Evolutionary conservation across 2,888 invertebrate species (phyloP).

Genomic region (Sabatieria punctata): DNA sequence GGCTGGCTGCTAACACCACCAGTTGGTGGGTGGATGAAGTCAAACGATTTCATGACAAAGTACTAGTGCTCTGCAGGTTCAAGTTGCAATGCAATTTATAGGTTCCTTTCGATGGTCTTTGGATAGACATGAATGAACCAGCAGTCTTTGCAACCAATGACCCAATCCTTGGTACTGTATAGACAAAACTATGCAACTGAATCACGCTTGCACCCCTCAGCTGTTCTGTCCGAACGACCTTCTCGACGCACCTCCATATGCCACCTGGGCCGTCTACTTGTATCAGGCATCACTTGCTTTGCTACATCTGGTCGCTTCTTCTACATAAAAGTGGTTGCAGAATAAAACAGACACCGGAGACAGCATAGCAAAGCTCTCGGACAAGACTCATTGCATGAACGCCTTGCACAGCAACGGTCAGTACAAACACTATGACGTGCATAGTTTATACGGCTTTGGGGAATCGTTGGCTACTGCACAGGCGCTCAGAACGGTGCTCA

Average conservation of each 20-base stretch:
- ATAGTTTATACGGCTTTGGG: conserved; percentile 56
- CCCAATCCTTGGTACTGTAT: too few relatives aligned
- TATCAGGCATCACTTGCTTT: too few relatives aligned
- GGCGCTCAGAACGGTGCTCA: conserved; percentile 24
- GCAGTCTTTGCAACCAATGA: conserved; percentile 48
- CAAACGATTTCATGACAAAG: conserved; percentile 15
- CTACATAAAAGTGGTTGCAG: too few relatives aligned
- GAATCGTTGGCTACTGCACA: conserved; percentile 55
- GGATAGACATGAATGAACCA: conserved; percentile 83
- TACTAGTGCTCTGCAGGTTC: too few relatives aligned
- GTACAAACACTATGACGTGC: conserved; percentile 51
- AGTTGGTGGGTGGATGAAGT: conserved; percentile 26
- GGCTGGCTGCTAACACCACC: conserved; percentile 20
- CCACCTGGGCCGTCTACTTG: conserved; percentile 16
- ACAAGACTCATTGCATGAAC: conserved; percentile 16
- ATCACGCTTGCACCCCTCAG: conserved; percentile 6
- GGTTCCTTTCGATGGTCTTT: conserved; percentile 57
- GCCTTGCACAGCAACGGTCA: conserved; percentile 3
- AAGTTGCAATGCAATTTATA: too few relatives aligned
- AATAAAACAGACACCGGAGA: too few relatives aligned
- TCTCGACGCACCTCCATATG: conserved; percentile 23
- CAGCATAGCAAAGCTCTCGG: too few relatives aligned
- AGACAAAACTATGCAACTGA: too few relatives aligned
- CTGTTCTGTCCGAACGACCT: conserved; percentile 14
- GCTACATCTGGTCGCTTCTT: too few relatives aligned